phyloP scores from a whole-genome alignment of 2,113 vertebrate species.

The Caloenas nicobarica region DNA sequence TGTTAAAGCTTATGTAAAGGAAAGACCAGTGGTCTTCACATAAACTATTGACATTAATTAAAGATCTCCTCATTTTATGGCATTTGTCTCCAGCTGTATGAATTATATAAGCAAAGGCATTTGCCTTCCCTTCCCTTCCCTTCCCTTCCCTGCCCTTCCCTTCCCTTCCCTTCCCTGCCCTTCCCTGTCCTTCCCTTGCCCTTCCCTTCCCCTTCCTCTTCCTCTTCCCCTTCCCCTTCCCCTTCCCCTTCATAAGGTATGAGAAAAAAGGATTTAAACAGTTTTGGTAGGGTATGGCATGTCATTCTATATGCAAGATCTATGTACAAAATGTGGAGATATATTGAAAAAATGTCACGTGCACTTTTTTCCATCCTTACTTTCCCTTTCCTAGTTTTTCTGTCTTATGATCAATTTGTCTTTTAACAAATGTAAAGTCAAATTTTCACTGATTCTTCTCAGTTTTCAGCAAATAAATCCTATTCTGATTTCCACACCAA shows the following conservation, averaged over 20 bases:
- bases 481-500: background rate
- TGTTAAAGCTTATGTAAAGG: background rate
- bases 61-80: background rate
- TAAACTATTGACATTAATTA: background rate
- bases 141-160: background rate
- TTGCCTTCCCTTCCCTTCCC: fast-evolving
- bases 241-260: background rate
- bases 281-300: background rate
- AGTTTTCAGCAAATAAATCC: background rate
- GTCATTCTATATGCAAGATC: background rate
- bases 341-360: background rate
- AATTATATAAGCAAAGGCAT: background rate
- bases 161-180: background rate
- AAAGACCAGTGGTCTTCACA: background rate
- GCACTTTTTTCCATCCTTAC: background rate
- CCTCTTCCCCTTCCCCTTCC: too few relatives aligned
- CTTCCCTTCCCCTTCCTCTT: background rate
- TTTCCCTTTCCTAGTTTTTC: background rate
- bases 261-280: background rate
- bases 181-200: too few relatives aligned
- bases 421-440: background rate
- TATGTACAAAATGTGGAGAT: background rate
- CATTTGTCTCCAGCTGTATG: background rate
- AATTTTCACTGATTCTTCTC: background rate
- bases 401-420: background rate